phyloP scores from a whole-genome alignment of 35 echinoderm and acorn worm species.

The Strongylocentrotus purpuratus region DNA sequence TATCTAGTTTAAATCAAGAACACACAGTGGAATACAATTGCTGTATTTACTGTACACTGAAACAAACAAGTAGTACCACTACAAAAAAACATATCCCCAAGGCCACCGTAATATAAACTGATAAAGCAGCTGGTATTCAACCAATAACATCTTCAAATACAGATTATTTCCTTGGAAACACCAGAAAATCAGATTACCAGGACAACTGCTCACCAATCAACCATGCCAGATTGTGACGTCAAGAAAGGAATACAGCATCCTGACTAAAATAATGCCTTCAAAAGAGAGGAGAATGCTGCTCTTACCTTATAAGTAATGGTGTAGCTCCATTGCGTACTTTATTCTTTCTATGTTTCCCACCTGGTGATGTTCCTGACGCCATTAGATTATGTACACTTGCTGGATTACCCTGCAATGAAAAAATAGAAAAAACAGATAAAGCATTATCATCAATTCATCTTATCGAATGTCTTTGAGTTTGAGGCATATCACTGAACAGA shows the following conservation, averaged over 20 bases:
- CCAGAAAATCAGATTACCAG: no score
- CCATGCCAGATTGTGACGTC: background rate
- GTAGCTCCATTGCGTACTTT: slow-evolving; percentile 27
- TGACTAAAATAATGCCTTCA: background rate
- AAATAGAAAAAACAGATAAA: background rate
- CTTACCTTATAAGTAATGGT: slow-evolving; percentile 46
- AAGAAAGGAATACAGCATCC: background rate
- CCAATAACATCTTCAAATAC: no score
- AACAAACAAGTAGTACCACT: no score
- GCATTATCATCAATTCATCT: background rate
- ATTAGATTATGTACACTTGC: slow-evolving; percentile 64
- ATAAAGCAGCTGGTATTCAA: no score
- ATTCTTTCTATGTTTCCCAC: slow-evolving; percentile 10
- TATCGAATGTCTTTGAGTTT: no score
- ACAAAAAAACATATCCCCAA: no score
- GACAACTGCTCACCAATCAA: background rate
- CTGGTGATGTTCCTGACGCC: slow-evolving; percentile 17
- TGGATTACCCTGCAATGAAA: slow-evolving; percentile 48
- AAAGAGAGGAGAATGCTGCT: background rate
- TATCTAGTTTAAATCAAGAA: no score
- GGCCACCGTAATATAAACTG: no score
- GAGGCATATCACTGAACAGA: no score
- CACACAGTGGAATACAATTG: no score
- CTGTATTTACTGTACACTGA: no score
- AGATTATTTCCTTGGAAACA: no score